Evolutionary conservation across 2,797 vertebrate genomes (phyloP).

Genomic region (Typhlichthys subterraneus): DNA sequence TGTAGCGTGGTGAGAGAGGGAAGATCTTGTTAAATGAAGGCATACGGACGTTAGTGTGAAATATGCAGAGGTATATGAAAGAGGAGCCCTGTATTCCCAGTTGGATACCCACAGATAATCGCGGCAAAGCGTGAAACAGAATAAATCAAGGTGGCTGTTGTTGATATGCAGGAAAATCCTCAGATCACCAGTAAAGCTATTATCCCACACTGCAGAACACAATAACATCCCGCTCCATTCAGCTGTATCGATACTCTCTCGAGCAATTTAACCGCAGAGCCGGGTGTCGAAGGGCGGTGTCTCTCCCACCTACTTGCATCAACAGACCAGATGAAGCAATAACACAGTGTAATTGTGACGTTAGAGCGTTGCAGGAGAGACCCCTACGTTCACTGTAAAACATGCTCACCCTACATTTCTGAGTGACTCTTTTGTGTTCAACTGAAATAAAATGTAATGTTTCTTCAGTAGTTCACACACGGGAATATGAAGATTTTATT

Average conservation of each 20-base stretch:
- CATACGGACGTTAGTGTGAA: conserved; percentile 57
- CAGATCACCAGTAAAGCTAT: conserved; percentile 48
- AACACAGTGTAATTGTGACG: conserved; percentile 41
- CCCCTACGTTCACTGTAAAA: conserved; percentile 50
- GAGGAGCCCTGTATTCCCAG: conserved; percentile 45
- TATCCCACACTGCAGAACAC: conserved; percentile 46
- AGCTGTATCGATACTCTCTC: conserved; percentile 50
- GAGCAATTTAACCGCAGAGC: conserved; percentile 45
- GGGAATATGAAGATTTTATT: too few relatives aligned
- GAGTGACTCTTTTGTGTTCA: too few relatives aligned
- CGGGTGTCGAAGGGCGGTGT: conserved; percentile 27
- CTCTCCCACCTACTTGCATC: conserved; percentile 40
- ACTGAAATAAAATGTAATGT: too few relatives aligned
- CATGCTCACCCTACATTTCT: too few relatives aligned
- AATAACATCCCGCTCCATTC: conserved; percentile 49
- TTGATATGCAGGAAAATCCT: conserved; percentile 34
- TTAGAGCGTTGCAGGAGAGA: conserved; percentile 77
- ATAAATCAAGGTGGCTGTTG: conserved; percentile 41
- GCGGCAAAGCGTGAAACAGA: conserved; percentile 21
- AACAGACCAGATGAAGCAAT: conserved; percentile 59
- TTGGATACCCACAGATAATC: conserved; percentile 42
- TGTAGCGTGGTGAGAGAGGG: conserved; percentile 52
- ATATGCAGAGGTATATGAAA: conserved; percentile 58
- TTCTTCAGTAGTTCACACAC: too few relatives aligned
- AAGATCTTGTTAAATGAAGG: conserved; percentile 57